These are phyloP conservation scores for Tanypteryx hageni DNA, from an alignment of 2,888 invertebrate species.

Conservation along the genomic window DNA sequence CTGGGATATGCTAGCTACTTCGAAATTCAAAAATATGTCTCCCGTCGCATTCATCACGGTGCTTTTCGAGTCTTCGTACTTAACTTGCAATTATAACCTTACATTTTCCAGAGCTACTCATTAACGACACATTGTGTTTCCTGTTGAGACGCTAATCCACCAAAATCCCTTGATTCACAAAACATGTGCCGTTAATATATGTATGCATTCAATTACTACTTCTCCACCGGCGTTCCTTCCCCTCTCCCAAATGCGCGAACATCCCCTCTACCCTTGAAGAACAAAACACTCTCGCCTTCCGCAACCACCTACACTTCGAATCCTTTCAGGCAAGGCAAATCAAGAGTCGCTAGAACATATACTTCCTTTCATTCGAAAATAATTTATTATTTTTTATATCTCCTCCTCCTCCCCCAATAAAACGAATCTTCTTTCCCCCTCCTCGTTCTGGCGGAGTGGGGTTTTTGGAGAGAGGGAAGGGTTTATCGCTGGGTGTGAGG, in stretches of 20 bases:
- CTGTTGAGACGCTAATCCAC: background rate
- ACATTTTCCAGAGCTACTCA: background rate
- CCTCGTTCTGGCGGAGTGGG: background rate
- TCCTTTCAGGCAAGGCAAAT: background rate
- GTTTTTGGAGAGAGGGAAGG: too few relatives aligned
- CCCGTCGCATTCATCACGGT: background rate
- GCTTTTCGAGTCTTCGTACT: background rate
- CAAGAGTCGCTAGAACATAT: background rate
- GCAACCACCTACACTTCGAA: background rate
- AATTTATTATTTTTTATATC: background rate
- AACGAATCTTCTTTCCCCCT: background rate
- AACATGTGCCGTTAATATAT: background rate
- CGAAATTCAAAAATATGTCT: background rate
- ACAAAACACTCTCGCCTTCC: background rate
- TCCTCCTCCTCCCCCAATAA: background rate
- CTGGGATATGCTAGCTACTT: too few relatives aligned
- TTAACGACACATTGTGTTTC: background rate
- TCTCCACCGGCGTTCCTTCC: background rate
- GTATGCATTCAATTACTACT: background rate
- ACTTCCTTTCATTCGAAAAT: conserved; percentile 16
- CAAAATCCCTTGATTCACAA: background rate
- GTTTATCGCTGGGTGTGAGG: too few relatives aligned
- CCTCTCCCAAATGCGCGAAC: too few relatives aligned
- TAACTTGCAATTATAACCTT: background rate
- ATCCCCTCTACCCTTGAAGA: background rate